These are phyloP conservation scores for Rhopalosiphum padi DNA, from an alignment of 1,140 invertebrate species.

Conservation along the genomic window DNA sequence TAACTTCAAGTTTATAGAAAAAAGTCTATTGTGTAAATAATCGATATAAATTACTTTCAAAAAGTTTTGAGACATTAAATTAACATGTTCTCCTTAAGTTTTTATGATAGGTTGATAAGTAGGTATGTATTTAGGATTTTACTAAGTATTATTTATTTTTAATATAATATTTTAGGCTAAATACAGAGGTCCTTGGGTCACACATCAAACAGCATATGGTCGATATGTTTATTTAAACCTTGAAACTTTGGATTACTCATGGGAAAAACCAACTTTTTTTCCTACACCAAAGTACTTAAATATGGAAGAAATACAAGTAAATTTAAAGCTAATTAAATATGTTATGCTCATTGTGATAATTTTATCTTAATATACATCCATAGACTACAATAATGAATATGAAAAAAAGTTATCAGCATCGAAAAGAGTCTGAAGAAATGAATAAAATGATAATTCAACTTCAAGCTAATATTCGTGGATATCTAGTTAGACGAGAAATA, in stretches of 20 bases:
- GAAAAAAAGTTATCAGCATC: slow-evolving; percentile 52
- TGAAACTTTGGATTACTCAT: slow-evolving; percentile 62
- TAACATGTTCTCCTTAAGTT: neutral
- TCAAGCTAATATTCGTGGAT: slow-evolving; percentile 73
- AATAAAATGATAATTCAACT: slow-evolving; percentile 64
- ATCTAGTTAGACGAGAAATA: slow-evolving; percentile 68
- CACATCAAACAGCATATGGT: slow-evolving; percentile 62
- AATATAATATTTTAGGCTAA: slow-evolving; percentile 59
- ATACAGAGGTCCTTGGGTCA: slow-evolving; percentile 62
- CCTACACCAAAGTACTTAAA: slow-evolving; percentile 39
- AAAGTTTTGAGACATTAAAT: neutral
- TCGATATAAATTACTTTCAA: neutral
- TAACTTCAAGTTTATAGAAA: neutral
- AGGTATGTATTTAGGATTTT: neutral
- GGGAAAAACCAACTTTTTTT: slow-evolving; percentile 62
- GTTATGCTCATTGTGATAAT: neutral
- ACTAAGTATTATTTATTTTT: neutral
- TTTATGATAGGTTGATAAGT: neutral
- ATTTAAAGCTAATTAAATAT: neutral
- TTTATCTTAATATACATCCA: neutral
- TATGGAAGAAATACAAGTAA: slow-evolving; percentile 56
- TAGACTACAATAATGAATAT: slow-evolving; percentile 55
- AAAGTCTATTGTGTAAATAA: neutral
- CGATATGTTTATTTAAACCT: slow-evolving; percentile 64
- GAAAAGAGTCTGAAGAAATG: slow-evolving; percentile 42